Evolutionary conservation across 2,113 vertebrate genomes (phyloP).

Genomic region (Melanostigma gelatinosum): DNA sequence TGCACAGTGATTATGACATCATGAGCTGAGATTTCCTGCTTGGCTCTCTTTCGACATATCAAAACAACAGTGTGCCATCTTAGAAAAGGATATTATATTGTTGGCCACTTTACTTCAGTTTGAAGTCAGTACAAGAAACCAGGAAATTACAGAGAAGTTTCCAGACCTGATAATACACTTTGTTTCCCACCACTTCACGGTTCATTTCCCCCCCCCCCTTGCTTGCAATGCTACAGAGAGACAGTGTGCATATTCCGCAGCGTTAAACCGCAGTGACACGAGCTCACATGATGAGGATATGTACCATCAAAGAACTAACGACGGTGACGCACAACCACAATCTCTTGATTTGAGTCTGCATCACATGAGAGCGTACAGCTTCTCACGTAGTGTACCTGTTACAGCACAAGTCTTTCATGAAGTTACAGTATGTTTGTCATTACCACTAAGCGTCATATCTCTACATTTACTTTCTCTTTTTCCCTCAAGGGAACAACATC

Average conservation of each 20-base stretch:
- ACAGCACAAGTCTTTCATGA: constrained; percentile 27
- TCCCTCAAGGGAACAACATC: neutral
- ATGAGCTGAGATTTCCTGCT: constrained; percentile 30
- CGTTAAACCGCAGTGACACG: constrained; percentile 60
- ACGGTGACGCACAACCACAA: constrained; percentile 72
- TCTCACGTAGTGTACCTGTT: constrained; percentile 41
- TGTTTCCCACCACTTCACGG: constrained; percentile 45
- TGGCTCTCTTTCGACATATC: neutral
- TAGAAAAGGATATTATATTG: neutral
- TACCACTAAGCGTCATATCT: neutral
- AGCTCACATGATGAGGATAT: constrained; percentile 65
- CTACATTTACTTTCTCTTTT: constrained; percentile 1
- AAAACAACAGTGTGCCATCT: constrained; percentile 3
- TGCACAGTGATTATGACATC: constrained; percentile 11
- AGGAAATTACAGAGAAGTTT: constrained; percentile 69
- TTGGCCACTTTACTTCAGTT: constrained; percentile 23
- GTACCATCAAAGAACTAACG: constrained; percentile 61
- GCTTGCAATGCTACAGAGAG: constrained; percentile 37
- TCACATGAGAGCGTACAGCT: constrained; percentile 33
- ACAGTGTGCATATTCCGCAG: constrained; percentile 21
- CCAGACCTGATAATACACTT: constrained; percentile 37
- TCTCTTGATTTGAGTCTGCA: constrained; percentile 48
- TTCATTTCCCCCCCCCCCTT: constrained; percentile 38
- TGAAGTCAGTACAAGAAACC: constrained; percentile 33
- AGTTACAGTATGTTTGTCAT: constrained; percentile 22